Evolutionary conservation across 1,140 invertebrate genomes (phyloP).

Genomic region (Cardiocondyla obscurior): DNA sequence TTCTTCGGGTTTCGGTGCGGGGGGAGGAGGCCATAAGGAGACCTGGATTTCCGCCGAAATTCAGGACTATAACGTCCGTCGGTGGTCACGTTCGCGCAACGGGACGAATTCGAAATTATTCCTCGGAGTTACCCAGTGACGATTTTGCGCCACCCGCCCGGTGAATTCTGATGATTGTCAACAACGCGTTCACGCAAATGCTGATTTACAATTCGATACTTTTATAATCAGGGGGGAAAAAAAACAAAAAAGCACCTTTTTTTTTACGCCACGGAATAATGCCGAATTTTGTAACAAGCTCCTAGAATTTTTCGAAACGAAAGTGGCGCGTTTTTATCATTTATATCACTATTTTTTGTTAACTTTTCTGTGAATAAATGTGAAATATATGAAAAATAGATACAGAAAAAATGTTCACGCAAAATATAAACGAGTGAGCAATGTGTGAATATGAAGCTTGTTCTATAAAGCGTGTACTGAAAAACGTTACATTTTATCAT

Average conservation of each 20-base stretch:
- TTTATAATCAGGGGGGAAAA: background rate
- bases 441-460: background rate
- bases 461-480: background rate
- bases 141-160: background rate
- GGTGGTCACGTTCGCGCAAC: conserved; percentile 52
- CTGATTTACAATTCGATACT: background rate
- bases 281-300: background rate
- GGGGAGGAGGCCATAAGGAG: conserved; percentile 61
- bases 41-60: conserved; percentile 57
- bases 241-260: too few species aligned
- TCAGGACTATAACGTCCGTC: conserved; percentile 26
- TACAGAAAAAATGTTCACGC: background rate
- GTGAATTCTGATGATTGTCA: background rate
- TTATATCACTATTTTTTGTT: background rate
- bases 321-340: background rate
- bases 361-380: background rate
- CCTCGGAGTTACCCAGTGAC: background rate
- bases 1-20: conserved; percentile 40
- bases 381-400: background rate
- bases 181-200: background rate
- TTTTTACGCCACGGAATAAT: too few species aligned
- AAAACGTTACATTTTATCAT: background rate
- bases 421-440: background rate
- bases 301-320: background rate
- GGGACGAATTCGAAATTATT: conserved; percentile 59